phyloP scores from a whole-genome alignment of 2,888 invertebrate species.

The Ectobius pallidus region DNA sequence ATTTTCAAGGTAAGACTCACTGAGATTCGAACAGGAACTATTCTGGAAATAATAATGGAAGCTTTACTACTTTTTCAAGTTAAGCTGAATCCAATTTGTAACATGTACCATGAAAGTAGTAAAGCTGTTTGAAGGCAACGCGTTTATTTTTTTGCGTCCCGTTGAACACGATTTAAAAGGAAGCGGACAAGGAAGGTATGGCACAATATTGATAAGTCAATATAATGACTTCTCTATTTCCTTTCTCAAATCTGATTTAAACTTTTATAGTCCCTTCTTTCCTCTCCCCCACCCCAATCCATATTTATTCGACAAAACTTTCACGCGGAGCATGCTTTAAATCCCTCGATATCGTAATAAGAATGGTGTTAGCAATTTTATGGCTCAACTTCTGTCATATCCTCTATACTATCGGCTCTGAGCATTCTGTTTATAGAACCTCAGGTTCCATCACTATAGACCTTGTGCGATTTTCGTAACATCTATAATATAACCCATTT shows the following conservation, averaged over 20 bases:
- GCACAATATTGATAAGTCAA: constrained; percentile 16
- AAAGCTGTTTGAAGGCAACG: neutral
- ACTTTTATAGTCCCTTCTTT: neutral
- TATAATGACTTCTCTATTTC: constrained; percentile 15
- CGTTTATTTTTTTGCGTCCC: neutral
- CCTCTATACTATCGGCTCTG: neutral
- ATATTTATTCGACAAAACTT: neutral
- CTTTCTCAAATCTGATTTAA: constrained; percentile 12
- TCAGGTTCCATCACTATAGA: too few species aligned
- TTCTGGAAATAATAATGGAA: neutral
- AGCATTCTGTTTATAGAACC: neutral
- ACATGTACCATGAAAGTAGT: neutral
- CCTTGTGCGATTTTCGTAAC: too few species aligned
- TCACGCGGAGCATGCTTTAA: neutral
- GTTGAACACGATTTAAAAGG: neutral
- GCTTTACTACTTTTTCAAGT: neutral
- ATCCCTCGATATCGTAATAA: constrained; percentile 1
- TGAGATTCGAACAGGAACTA: neutral
- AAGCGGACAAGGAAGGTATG: neutral
- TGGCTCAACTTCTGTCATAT: neutral
- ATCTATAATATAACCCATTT: too few species aligned
- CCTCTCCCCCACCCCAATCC: neutral
- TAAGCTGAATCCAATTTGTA: neutral
- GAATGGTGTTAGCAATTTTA: neutral
- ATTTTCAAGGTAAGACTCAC: too few species aligned